These are phyloP conservation scores for Epinephelus awoara DNA, from an alignment of 2,797 vertebrate genomes.

Conservation along the genomic window DNA sequence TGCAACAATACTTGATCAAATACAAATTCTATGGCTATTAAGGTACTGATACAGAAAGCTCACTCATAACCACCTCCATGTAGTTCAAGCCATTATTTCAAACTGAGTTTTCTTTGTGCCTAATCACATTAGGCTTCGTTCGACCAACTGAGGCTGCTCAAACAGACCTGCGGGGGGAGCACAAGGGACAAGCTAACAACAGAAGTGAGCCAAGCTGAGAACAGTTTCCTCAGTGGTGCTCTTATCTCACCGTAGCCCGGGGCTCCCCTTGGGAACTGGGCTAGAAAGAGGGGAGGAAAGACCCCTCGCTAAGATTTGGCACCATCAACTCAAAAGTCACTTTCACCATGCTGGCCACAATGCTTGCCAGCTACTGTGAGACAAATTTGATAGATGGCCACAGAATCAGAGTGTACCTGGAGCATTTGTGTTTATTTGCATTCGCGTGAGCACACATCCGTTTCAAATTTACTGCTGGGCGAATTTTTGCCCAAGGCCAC, in stretches of 20 bases:
- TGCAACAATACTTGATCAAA: not conserved
- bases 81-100: slow-evolving; percentile 32
- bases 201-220: slow-evolving; percentile 60
- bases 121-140: slow-evolving; percentile 62
- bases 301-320: slow-evolving; percentile 44
- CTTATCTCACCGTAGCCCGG: slow-evolving; percentile 68
- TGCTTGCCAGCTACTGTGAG: slow-evolving; percentile 26
- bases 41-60: slow-evolving; percentile 14
- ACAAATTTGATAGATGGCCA: slow-evolving; percentile 12
- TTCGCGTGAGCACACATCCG: not conserved
- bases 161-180: slow-evolving; percentile 56
- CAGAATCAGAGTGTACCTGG: not conserved
- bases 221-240: slow-evolving; percentile 62
- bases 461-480: not conserved
- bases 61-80: slow-evolving; percentile 15
- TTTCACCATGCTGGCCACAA: slow-evolving; percentile 28
- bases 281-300: slow-evolving; percentile 31
- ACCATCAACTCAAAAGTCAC: slow-evolving; percentile 51
- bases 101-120: slow-evolving; percentile 50
- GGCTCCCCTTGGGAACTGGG: slow-evolving; percentile 61
- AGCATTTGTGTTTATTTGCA: slow-evolving; percentile 25
- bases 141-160: slow-evolving; percentile 58
- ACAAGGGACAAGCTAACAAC: slow-evolving; percentile 61
- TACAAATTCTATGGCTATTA: not conserved
- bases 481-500: not conserved